phyloP scores from a whole-genome alignment of 1,140 invertebrate genomes.

The Polypedilum pembai region DNA sequence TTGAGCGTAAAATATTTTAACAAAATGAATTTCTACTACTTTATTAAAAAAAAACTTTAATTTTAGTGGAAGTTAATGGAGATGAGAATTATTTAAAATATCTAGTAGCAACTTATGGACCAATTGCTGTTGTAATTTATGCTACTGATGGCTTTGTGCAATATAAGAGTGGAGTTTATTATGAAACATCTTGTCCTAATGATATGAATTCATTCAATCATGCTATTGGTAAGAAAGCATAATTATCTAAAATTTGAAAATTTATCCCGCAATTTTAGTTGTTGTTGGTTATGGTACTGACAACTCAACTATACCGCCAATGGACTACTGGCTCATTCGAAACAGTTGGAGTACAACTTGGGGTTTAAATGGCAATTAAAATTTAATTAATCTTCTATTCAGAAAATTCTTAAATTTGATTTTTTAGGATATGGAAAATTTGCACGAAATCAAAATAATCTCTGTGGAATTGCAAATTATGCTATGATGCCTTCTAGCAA shows the following conservation, averaged over 20 bases:
- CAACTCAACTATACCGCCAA: neutral
- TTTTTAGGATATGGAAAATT: neutral
- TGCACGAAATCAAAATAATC: neutral
- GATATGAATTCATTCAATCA: neutral
- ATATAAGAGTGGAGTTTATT: neutral
- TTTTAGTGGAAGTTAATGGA: neutral
- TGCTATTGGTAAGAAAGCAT: neutral
- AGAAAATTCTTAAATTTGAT: neutral
- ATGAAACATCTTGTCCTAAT: neutral
- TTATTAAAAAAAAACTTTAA: neutral
- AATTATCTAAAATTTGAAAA: neutral
- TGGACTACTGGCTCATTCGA: neutral
- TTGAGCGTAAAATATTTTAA: neutral
- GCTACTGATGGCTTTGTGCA: neutral
- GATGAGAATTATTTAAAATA: neutral
- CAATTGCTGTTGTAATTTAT: neutral
- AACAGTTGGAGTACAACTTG: neutral
- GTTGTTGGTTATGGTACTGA: neutral
- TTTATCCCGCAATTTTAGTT: neutral
- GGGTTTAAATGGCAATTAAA: neutral
- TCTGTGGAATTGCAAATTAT: neutral
- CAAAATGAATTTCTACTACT: neutral
- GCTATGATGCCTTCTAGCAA: neutral
- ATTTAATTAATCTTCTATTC: neutral
- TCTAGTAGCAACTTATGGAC: neutral